phyloP scores from a whole-genome alignment of 2,888 invertebrate genomes.

The Drosophila paramelanica region DNA sequence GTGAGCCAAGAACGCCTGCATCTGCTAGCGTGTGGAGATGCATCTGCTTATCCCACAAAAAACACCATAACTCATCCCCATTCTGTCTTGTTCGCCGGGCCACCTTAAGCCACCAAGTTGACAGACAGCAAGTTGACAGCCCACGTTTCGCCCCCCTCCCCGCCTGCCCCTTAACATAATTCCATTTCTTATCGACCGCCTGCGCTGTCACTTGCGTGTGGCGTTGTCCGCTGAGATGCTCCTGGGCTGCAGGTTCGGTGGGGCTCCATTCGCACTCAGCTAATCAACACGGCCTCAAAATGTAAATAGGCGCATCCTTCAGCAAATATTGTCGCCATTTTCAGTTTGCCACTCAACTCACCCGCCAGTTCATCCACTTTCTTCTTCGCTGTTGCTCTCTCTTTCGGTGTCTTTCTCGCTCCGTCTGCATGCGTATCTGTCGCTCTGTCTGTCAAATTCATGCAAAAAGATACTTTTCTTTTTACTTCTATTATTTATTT shows the following conservation, averaged over 20 bases:
- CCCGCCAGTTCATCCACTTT: slow-evolving; percentile 45
- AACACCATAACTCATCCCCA: slow-evolving; percentile 63
- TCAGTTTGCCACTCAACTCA: slow-evolving; percentile 40
- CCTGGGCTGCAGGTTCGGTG: slow-evolving; percentile 10
- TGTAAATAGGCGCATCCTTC: slow-evolving; percentile 77
- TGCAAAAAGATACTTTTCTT: slow-evolving; percentile 73
- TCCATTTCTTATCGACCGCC: slow-evolving; percentile 69
- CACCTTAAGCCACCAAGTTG: slow-evolving; percentile 66
- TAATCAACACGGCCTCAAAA: slow-evolving; percentile 77
- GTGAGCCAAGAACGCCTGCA: slow-evolving; percentile 52
- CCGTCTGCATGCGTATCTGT: slow-evolving; percentile 48
- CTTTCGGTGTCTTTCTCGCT: slow-evolving; percentile 5
- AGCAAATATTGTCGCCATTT: slow-evolving; percentile 83
- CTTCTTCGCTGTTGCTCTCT: neutral
- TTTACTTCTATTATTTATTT: slow-evolving; percentile 18
- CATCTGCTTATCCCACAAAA: slow-evolving; percentile 59
- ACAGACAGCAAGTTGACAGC: slow-evolving; percentile 75
- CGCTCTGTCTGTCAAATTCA: slow-evolving; percentile 67
- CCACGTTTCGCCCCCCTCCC: slow-evolving; percentile 40
- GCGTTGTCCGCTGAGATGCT: slow-evolving; percentile 33
- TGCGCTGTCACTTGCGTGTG: slow-evolving; percentile 61
- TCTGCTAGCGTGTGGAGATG: slow-evolving; percentile 55
- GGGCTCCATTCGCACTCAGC: slow-evolving; percentile 61
- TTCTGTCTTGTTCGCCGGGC: slow-evolving; percentile 13
- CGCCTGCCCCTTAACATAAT: slow-evolving; percentile 39